Percentiles rank a stretch among this genome's conserved stretches.
These are phyloP conservation scores for Osmoderma eremita DNA, from an alignment of 2,888 invertebrate genomes.

Conservation along the genomic window DNA sequence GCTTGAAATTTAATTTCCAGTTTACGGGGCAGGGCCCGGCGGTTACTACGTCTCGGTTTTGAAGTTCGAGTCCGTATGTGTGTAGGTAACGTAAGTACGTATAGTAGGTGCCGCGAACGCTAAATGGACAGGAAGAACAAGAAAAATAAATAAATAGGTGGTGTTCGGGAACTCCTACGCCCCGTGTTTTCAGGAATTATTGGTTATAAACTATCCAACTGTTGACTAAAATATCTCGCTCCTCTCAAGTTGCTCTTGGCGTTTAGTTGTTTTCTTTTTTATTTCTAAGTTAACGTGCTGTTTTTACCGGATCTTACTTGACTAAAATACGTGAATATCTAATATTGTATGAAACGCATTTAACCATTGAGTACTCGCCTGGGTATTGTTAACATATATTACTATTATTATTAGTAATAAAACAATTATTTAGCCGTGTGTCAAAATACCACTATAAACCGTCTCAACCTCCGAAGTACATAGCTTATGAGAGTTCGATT, in stretches of 20 bases:
- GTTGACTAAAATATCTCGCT: constrained; percentile 12
- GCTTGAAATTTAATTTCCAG: constrained; percentile 31
- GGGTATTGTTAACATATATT: too few relatives aligned
- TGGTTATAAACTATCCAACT: constrained; percentile 24
- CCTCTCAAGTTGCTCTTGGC: constrained; percentile 10
- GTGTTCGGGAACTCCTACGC: constrained; percentile 8
- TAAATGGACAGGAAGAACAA: constrained; percentile 8
- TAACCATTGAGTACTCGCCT: too few relatives aligned
- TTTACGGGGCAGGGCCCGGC: background rate
- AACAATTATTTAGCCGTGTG: too few relatives aligned
- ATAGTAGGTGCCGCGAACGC: constrained; percentile 4
- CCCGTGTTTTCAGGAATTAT: constrained; percentile 17
- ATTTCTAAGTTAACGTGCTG: background rate
- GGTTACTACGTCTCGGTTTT: background rate
- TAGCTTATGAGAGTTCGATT: too few relatives aligned
- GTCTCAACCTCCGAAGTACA: too few relatives aligned
- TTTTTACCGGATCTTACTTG: background rate
- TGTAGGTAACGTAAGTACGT: background rate
- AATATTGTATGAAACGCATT: too few relatives aligned
- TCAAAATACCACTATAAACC: too few relatives aligned
- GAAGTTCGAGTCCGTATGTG: background rate
- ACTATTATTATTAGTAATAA: too few relatives aligned
- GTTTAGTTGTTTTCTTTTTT: constrained; percentile 4
- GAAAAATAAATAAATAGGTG: constrained; percentile 21
- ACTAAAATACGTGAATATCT: too few relatives aligned